Evolutionary conservation across 2,113 vertebrate genomes (phyloP).

Genomic region (human): DNA sequence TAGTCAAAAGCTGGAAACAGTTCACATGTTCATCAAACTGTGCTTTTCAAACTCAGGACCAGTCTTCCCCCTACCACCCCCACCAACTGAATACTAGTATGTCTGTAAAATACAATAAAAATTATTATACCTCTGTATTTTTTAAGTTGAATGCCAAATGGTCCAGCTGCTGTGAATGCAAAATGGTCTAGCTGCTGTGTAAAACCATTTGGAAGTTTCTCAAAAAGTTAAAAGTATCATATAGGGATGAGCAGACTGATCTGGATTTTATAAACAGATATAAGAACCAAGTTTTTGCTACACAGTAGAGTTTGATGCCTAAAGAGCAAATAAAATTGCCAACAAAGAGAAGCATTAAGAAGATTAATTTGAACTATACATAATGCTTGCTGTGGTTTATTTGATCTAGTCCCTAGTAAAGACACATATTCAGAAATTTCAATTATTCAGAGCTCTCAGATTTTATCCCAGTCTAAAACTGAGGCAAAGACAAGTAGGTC

Average conservation of each 20-base stretch:
- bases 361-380: constrained; percentile 31
- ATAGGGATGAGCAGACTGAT: not conserved
- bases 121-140: not conserved
- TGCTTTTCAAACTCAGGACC: not conserved
- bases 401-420: not conserved
- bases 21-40: not conserved
- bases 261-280: constrained; percentile 51
- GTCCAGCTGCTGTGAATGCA: not conserved
- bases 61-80: not conserved
- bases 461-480: constrained; percentile 23
- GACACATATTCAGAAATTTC: constrained; percentile 38
- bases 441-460: constrained; percentile 5
- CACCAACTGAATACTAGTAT: not conserved
- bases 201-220: not conserved
- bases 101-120: constrained; percentile 16
- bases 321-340: not conserved
- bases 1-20: not conserved
- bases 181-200: not conserved
- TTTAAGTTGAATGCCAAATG: not conserved
- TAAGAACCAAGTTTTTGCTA: constrained; percentile 10
- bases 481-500: not conserved
- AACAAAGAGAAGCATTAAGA: constrained; percentile 53
- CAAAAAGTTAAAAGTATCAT: not conserved
- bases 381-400: not conserved
- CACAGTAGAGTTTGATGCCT: constrained; percentile 1